Evolutionary conservation across 1,140 invertebrate species (phyloP).

Genomic region (Zophobas atratus): DNA sequence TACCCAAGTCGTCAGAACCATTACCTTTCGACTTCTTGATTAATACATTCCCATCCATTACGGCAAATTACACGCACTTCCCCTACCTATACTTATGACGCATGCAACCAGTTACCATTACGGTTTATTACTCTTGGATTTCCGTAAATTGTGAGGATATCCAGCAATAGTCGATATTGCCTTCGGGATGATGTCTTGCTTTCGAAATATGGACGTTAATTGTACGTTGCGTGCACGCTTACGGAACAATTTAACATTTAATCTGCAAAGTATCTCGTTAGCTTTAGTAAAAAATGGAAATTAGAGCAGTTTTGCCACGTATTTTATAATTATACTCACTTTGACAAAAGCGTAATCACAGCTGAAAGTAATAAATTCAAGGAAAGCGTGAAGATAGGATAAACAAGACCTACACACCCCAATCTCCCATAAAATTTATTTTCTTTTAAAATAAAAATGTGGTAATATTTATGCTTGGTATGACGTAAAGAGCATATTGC

Average conservation of each 20-base stretch:
- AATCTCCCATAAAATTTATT: not conserved
- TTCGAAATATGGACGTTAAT: slow-evolving; percentile 19
- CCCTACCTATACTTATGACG: slow-evolving; percentile 36
- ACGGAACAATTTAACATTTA: slow-evolving; percentile 18
- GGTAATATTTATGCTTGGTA: not conserved
- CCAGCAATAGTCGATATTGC: slow-evolving; percentile 35
- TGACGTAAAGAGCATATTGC: too few species aligned
- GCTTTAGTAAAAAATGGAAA: not conserved
- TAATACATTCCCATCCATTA: not conserved
- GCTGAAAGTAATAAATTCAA: not conserved
- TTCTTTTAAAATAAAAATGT: not conserved
- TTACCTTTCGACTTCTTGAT: too few species aligned
- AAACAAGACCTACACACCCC: slow-evolving; percentile 10
- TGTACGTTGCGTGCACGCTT: slow-evolving; percentile 29
- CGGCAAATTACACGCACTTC: not conserved
- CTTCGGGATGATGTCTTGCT: not conserved
- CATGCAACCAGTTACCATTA: slow-evolving; percentile 50
- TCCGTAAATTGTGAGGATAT: slow-evolving; percentile 18
- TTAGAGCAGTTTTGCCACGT: not conserved
- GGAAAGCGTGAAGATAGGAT: not conserved
- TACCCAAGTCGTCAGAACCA: too few species aligned
- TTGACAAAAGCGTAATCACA: slow-evolving; percentile 15
- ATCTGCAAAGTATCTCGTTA: not conserved
- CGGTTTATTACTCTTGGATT: slow-evolving; percentile 33
- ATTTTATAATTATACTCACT: not conserved